Percentiles rank a stretch among this genome's conserved stretches.
Conservation (phyloP, 2,797 vertebrate species). For the Galagoides demidoff region DNA sequence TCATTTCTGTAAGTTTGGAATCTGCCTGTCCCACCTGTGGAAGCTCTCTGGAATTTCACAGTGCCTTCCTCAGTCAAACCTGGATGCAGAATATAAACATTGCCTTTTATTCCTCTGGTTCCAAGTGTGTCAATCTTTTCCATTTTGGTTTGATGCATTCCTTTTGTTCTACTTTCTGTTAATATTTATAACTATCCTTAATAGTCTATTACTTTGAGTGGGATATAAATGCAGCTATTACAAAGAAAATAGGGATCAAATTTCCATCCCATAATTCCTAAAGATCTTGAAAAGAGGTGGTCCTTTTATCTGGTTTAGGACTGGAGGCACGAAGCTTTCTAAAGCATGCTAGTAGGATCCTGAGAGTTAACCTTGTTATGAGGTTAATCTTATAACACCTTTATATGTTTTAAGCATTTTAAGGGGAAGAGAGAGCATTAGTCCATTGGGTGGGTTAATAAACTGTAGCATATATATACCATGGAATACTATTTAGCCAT, state of each 20-base stretch:
- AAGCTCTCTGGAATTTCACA: not conserved
- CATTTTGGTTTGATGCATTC: not conserved
- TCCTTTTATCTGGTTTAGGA: not conserved
- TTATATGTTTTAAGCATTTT: slow-evolving; percentile 43
- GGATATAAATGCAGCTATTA: not conserved
- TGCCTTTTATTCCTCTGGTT: not conserved
- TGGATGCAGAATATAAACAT: not conserved
- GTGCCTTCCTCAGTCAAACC: not conserved
- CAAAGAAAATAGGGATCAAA: not conserved
- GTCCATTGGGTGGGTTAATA: no score
- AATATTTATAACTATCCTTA: slow-evolving; percentile 20
- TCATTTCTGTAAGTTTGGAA: not conserved
- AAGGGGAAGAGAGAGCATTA: slow-evolving; percentile 22
- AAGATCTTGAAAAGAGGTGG: not conserved
- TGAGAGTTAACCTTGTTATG: not conserved
- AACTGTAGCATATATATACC: no score
- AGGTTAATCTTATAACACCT: slow-evolving; percentile 23
- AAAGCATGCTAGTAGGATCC: not conserved
- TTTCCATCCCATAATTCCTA: slow-evolving; percentile 11
- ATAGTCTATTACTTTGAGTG: not conserved
- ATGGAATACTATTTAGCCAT: no score
- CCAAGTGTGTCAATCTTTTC: not conserved
- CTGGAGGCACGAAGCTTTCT: not conserved
- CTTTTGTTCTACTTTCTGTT: slow-evolving; percentile 27
- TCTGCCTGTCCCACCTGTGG: not conserved